Evolutionary conservation across 2,797 vertebrate species (phyloP), one percentile per base, ranked within the genome.

Genomic region (Chaetodon trifasciatus): DNA sequence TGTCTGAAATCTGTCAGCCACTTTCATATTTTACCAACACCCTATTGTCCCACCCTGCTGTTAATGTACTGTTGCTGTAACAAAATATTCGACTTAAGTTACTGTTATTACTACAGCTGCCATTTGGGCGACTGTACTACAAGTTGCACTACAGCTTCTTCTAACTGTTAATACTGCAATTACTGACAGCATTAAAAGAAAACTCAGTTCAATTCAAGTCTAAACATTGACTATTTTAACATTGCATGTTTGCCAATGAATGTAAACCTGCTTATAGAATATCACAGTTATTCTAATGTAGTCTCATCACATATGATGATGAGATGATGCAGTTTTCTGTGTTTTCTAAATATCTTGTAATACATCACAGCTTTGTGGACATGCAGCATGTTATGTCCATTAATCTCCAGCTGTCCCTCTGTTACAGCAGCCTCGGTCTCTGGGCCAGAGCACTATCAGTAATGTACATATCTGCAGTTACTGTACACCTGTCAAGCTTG

Each of bases 401-500:
- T 37, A 8, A 44, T 65, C 62, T 82, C 58, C 87, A 89, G 89
- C 82, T 91, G 87, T 79, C 75, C 12, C 17, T 70, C 53, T 74
- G 70, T 56, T 69, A 73, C 88, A 88, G 88, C 82, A 80, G 87
- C 66, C 56, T 71, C 44, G 4, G 19, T 39, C 17, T 78, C 71
- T 0, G 19, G 66, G 35, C 35, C 60, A 23, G 66, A 46, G 44
- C 74, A 7, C 42, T 3, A 75, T 82, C 24, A 81, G 80, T 77
- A 62, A 67, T 85, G 47, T 15, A 37, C 64, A 61, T 52, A 23
- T 88, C 58, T 79, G 70, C 78, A 68, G 72, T 66, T 44, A 32
- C 82, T 46, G 65, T 53, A 24, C 88, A 86, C 61, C 85, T 91
- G 89, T 83, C 79, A 70, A 17, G 15, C 42, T 19, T 40, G 64